A percentile compares a stretch with the other conserved stretches of the same genome.
Conservation (phyloP, 2,888 invertebrate species). For the Xanthia icteritia region DNA sequence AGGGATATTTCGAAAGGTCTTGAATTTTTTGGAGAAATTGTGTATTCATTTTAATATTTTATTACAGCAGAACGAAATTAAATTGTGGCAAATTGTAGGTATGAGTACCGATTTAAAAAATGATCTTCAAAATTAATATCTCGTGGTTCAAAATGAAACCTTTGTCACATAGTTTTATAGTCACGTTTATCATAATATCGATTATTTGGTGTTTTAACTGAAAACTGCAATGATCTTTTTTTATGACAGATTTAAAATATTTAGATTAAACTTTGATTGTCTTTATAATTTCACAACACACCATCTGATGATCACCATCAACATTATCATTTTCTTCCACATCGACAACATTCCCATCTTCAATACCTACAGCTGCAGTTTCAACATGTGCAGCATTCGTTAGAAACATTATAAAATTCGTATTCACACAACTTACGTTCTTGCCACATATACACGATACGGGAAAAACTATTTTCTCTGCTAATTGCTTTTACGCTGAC, state of each 20-base stretch:
- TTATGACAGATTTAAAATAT: background rate
- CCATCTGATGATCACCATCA: background rate
- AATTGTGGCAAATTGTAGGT: slow-evolving; percentile 4
- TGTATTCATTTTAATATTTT: slow-evolving; percentile 6
- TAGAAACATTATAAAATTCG: slow-evolving; percentile 18
- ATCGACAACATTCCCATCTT: background rate
- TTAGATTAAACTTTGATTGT: background rate
- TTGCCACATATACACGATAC: slow-evolving; percentile 43
- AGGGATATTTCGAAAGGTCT: slow-evolving; percentile 19
- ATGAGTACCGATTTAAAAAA: background rate
- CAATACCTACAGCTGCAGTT: background rate
- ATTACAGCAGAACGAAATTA: background rate
- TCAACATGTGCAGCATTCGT: slow-evolving; percentile 23
- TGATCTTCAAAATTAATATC: background rate
- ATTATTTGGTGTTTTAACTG: too few species aligned
- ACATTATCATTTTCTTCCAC: background rate
- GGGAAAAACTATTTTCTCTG: slow-evolving; percentile 54
- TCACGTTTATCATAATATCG: background rate
- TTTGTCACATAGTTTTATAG: background rate
- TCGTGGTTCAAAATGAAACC: background rate
- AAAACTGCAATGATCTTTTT: background rate
- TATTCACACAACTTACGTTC: slow-evolving; percentile 33
- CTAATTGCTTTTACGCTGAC: slow-evolving; percentile 64
- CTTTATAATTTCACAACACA: background rate
- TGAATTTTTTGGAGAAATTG: background rate